phyloP scores from a whole-genome alignment of 1,140 invertebrate species.

The Drosophila pectinifera region DNA sequence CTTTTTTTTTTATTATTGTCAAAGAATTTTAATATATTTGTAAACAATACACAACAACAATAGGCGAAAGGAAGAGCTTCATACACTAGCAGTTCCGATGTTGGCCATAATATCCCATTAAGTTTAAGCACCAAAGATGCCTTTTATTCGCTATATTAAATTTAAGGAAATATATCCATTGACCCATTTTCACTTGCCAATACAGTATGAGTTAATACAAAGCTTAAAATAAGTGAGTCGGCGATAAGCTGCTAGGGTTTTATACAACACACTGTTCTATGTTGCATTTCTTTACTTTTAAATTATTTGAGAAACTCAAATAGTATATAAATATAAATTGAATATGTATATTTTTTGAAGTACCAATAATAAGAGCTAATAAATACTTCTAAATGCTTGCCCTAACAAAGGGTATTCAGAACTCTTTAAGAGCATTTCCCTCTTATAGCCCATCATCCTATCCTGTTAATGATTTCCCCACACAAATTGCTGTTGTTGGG shows the following conservation, averaged over 20 bases:
- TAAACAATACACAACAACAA: slow-evolving; percentile 65
- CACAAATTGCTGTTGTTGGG: slow-evolving; percentile 63
- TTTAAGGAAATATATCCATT: neutral
- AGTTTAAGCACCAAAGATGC: neutral
- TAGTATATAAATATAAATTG: neutral
- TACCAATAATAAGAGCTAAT: too few relatives aligned
- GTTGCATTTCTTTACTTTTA: too few relatives aligned
- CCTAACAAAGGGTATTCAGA: neutral
- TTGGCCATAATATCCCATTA: slow-evolving; percentile 4
- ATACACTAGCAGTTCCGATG: slow-evolving; percentile 16
- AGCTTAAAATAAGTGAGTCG: neutral
- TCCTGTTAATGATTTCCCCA: slow-evolving; percentile 56
- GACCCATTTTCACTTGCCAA: neutral
- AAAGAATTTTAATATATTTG: slow-evolving; percentile 82
- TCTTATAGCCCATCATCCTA: neutral
- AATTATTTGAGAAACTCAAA: neutral
- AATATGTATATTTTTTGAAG: too few relatives aligned
- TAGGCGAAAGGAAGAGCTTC: neutral
- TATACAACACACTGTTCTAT: neutral
- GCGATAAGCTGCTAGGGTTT: neutral
- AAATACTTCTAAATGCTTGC: too few relatives aligned
- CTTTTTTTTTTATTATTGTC: slow-evolving; percentile 69
- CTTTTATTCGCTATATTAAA: neutral
- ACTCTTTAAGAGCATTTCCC: neutral
- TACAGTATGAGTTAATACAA: neutral